Conservation (phyloP, 2,888 invertebrate genomes). For the Ceraclea dissimilis region DNA sequence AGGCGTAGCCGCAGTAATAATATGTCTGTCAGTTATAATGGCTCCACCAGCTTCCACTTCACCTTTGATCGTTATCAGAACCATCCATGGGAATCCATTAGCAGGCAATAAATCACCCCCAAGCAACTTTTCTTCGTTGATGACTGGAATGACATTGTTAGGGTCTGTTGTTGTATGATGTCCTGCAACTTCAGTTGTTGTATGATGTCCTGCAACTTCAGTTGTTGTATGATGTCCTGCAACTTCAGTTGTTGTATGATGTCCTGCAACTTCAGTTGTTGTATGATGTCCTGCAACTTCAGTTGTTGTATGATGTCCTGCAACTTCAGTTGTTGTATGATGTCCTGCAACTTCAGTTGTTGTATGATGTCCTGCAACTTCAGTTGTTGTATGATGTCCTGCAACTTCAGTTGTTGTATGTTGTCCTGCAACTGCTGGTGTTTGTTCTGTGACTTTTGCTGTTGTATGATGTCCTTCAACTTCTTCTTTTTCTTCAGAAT, state of each 20-base stretch:
- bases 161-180: too few relatives aligned
- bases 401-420: background rate
- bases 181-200: too few relatives aligned
- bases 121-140: slow-evolving; percentile 35
- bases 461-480: background rate
- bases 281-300: background rate
- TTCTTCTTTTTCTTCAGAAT: background rate
- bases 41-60: slow-evolving; percentile 37
- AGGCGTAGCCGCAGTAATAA: slow-evolving; percentile 48
- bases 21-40: slow-evolving; percentile 50
- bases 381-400: background rate
- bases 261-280: background rate
- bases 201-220: background rate
- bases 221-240: background rate
- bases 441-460: too few relatives aligned
- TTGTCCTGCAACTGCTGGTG: background rate
- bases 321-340: background rate
- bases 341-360: background rate
- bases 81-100: slow-evolving; percentile 52
- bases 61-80: slow-evolving; percentile 38
- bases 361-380: background rate
- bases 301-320: background rate
- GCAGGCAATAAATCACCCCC: slow-evolving; percentile 43
- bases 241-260: background rate
- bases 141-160: too few relatives aligned